Conservation (phyloP, 2,113 vertebrate species). For the Bufo gargarizans region DNA sequence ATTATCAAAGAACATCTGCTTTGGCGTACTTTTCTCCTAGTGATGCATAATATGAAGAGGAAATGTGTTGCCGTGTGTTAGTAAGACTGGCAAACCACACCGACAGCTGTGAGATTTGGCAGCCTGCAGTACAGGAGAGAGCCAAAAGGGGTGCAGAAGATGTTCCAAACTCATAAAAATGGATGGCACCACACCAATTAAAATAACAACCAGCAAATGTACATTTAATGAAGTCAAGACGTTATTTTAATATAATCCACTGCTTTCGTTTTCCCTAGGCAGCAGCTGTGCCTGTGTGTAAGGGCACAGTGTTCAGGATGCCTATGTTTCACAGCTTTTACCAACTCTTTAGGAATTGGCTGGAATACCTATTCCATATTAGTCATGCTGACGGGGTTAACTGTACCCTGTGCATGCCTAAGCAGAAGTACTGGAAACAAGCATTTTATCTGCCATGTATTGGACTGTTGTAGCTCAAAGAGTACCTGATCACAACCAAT, state of each 20-base stretch:
- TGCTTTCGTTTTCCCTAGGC: not conserved
- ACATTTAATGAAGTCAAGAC: constrained; percentile 67
- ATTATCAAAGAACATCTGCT: constrained; percentile 60
- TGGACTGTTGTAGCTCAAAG: not conserved
- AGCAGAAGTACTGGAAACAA: not conserved
- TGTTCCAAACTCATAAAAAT: constrained; percentile 63
- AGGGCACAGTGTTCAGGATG: not conserved
- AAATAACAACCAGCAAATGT: constrained; percentile 70
- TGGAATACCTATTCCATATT: not conserved
- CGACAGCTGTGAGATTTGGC: constrained; percentile 54
- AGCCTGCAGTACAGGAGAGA: not conserved
- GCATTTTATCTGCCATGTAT: not conserved
- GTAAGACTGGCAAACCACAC: constrained; percentile 51
- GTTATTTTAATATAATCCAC: constrained; percentile 36
- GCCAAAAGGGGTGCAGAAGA: constrained; percentile 48
- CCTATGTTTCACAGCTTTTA: not conserved
- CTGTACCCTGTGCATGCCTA: not conserved
- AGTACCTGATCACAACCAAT: not conserved
- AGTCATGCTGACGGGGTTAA: not conserved
- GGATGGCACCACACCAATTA: constrained; percentile 65
- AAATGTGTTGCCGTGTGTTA: constrained; percentile 38
- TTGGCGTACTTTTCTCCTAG: constrained; percentile 28
- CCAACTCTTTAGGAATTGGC: not conserved
- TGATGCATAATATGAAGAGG: constrained; percentile 35
- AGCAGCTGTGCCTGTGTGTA: not conserved